phyloP scores from a whole-genome alignment of 2,113 vertebrate genomes.

The Archilochus colubris region DNA sequence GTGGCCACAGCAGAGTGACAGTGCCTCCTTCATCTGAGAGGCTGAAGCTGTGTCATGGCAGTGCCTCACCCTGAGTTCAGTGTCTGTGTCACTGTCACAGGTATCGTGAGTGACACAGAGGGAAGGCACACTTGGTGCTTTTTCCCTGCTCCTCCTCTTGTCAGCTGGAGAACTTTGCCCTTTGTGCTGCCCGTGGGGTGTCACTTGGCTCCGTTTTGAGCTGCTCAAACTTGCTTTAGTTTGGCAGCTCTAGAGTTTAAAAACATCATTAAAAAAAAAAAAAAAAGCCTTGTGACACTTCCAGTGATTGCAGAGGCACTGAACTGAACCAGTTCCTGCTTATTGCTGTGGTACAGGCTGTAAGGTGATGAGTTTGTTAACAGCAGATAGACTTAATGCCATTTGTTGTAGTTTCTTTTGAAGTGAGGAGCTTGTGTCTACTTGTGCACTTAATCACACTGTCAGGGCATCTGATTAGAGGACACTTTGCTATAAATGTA shows the following conservation, averaged over 20 bases:
- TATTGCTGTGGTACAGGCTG: background rate
- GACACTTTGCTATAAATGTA: background rate
- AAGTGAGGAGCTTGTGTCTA: background rate
- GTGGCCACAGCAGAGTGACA: fast-evolving
- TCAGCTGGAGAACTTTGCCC: background rate
- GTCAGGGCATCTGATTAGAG: background rate
- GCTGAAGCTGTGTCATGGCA: background rate
- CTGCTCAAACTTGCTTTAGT: background rate
- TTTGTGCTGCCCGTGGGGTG: fast-evolving
- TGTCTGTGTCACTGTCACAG: background rate
- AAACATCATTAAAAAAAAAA: background rate
- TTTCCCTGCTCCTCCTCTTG: background rate
- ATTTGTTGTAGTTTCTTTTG: background rate
- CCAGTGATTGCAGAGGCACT: background rate
- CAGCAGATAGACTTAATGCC: background rate
- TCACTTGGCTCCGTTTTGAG: background rate
- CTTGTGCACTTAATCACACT: background rate
- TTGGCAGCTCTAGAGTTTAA: background rate
- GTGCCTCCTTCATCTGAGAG: too few species aligned
- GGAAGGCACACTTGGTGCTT: background rate
- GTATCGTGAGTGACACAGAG: fast-evolving
- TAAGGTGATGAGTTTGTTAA: background rate
- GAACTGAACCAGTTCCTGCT: background rate
- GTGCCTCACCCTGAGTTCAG: background rate
- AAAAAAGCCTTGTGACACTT: background rate